Percentiles rank a stretch among this genome's conserved stretches.
Evolutionary conservation across 1,140 invertebrate genomes (phyloP).

Genomic region (Leptinotarsa defecta): DNA sequence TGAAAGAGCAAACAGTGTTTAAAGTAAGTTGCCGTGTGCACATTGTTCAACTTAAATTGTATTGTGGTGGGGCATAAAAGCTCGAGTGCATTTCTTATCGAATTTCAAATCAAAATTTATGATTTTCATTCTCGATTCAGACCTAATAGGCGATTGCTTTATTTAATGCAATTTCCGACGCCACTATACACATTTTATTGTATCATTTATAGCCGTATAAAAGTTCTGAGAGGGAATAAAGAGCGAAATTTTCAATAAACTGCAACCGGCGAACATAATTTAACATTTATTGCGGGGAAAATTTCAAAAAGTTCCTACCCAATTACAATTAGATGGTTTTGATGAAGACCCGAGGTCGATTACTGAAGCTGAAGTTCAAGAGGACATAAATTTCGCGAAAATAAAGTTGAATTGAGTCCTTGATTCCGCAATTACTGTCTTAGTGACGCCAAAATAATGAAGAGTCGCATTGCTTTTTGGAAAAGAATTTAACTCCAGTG

Average conservation of each 20-base stretch:
- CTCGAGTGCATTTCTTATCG: not conserved
- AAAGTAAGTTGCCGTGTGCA: not conserved
- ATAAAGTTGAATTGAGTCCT: slow-evolving; percentile 5
- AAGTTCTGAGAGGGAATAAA: slow-evolving; percentile 14
- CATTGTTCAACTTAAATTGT: not conserved
- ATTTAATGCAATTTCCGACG: slow-evolving; percentile 17
- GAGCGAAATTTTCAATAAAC: slow-evolving; percentile 16
- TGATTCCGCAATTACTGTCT: not conserved
- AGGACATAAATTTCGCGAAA: not conserved
- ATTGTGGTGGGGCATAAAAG: not conserved
- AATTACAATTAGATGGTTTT: slow-evolving; percentile 19
- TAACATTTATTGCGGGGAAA: slow-evolving; percentile 18
- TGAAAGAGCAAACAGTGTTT: not conserved
- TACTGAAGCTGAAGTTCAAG: not conserved
- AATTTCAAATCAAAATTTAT: slow-evolving; percentile 9
- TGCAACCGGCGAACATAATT: slow-evolving; percentile 15
- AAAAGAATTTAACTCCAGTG: no score
- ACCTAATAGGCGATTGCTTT: slow-evolving; percentile 10
- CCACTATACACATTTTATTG: slow-evolving; percentile 10
- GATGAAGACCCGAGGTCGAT: not conserved
- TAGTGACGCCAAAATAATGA: not conserved
- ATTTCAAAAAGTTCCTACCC: slow-evolving; percentile 10
- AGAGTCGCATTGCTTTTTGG: no score
- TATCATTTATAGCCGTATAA: slow-evolving; percentile 21
- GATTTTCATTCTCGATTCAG: slow-evolving; percentile 2